Percentiles rank a stretch among this genome's conserved stretches.
phyloP scores from a whole-genome alignment of 2,113 vertebrate genomes.

The Proterorhinus semilunaris region DNA sequence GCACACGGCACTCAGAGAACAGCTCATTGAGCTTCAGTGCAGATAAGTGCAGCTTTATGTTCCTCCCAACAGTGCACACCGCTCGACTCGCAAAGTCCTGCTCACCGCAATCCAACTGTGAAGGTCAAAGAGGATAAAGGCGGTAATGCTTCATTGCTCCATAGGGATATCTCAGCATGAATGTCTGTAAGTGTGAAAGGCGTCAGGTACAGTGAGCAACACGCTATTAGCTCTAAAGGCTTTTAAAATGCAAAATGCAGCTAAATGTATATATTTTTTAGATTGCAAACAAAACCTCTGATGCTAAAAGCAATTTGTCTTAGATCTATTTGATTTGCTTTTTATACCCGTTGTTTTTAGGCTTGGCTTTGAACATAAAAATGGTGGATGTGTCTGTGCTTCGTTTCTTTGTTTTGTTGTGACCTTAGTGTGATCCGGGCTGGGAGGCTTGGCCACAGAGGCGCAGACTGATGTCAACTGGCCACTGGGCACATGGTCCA shows the following conservation, averaged over 20 bases:
- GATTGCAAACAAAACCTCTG: background rate
- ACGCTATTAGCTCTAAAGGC: background rate
- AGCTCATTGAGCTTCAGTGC: slow-evolving; percentile 36
- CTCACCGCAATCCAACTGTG: slow-evolving; percentile 39
- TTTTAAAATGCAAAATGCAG: background rate
- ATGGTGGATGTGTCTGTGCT: slow-evolving; percentile 25
- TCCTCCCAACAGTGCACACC: slow-evolving; percentile 33
- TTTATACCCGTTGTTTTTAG: background rate
- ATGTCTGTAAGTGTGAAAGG: slow-evolving; percentile 31
- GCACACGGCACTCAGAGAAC: slow-evolving; percentile 28
- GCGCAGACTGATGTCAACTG: slow-evolving; percentile 67
- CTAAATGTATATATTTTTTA: background rate
- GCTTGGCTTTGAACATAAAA: background rate
- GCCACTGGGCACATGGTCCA: slow-evolving; percentile 63
- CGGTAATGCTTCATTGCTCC: slow-evolving; percentile 48
- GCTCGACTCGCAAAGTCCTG: slow-evolving; percentile 33
- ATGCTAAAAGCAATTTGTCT: background rate
- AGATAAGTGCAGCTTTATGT: slow-evolving; percentile 45
- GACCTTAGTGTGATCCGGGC: slow-evolving; percentile 63
- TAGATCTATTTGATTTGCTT: background rate
- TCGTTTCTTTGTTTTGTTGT: slow-evolving; percentile 6
- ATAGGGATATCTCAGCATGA: slow-evolving; percentile 38
- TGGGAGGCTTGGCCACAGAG: slow-evolving; percentile 62
- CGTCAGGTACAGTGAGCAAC: slow-evolving; percentile 31
- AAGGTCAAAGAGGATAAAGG: slow-evolving; percentile 72